Evolutionary conservation across 2,888 invertebrate species (phyloP), one percentile per base, ranked within the genome.

Genomic region (Caenorhabditis imperialis): DNA sequence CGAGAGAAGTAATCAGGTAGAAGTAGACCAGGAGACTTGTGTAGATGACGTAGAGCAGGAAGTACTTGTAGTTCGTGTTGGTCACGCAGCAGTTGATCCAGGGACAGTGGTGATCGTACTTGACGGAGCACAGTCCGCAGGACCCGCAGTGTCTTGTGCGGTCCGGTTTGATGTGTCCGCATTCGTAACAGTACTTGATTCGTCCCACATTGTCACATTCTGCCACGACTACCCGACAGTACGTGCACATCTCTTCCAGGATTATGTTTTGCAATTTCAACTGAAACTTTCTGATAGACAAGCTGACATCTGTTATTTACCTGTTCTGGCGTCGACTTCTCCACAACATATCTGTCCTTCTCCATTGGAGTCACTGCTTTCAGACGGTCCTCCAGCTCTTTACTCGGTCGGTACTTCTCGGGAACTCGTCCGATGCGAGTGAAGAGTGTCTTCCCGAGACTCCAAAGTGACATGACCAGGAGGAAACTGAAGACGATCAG

Each of bases 81-180:
- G 57, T 69, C 37, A 84, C 81, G 57, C 84, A 84, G 27, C 72
- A 75, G 57, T 84, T 84, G 70, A 84, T 82, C 82, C 81, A 84
- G 14, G 83, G 84, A 77, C 83, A 84, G 57, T 81, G 81, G 47
- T 81, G 81, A 65, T 81, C 81, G 57, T 72, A 81, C 50, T 79
- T 81, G 33, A 84, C 75, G 48, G 82, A 78, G 57, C 84, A 84
- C 47, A 67, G 69, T 6, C 84, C 84, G 45, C 84, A 84, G 2
- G 82, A 82, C 23, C 72, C 55, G 50, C 84, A 84, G 55, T 84
- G 84, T 16, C 81, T 76, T 7, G 80, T 53, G 3, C 84, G 76
- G 65, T 84, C 84, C 40, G 84, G 84, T 48, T 84, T 84, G 55
- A 84, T 38, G 22, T 80, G 77, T 16, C 70, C 61, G 38, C 84